Evolutionary conservation across 2,888 invertebrate species (phyloP).

Genomic region (Amphiduros pacificus): DNA sequence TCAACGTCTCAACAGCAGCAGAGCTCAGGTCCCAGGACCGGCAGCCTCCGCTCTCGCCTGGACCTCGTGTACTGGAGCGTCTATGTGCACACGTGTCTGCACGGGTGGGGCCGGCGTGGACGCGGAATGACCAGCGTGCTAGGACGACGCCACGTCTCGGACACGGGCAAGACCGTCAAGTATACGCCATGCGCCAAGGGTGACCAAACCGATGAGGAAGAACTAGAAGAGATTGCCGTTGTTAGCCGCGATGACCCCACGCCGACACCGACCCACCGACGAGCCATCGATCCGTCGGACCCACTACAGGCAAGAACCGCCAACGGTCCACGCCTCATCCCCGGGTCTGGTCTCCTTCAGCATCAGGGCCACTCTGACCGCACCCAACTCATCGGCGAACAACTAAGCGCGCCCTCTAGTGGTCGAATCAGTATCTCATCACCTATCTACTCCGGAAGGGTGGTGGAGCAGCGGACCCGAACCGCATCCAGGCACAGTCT

Average conservation of each 20-base stretch:
- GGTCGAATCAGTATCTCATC: slow-evolving; percentile 64
- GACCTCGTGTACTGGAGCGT: slow-evolving; percentile 2
- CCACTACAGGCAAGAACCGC: slow-evolving; percentile 52
- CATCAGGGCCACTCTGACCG: slow-evolving; percentile 61
- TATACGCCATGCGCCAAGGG: slow-evolving; percentile 57
- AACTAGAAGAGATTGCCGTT: slow-evolving; percentile 67
- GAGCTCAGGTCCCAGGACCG: too few species aligned
- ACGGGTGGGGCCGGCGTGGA: not conserved
- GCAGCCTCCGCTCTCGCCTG: not conserved
- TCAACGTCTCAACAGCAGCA: not conserved
- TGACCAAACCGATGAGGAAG: slow-evolving; percentile 58
- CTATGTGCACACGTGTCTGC: slow-evolving; percentile 2
- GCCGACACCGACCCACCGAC: not conserved
- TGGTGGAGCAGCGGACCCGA: slow-evolving; percentile 57
- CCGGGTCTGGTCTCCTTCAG: slow-evolving; percentile 58
- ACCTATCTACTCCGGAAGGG: slow-evolving; percentile 56
- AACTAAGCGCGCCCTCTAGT: slow-evolving; percentile 64
- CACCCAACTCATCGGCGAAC: slow-evolving; percentile 60
- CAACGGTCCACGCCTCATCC: slow-evolving; percentile 68
- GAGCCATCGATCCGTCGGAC: not conserved
- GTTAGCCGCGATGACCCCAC: slow-evolving; percentile 61
- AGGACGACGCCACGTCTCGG: slow-evolving; percentile 10
- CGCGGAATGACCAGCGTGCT: slow-evolving; percentile 16
- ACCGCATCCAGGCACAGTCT: slow-evolving; percentile 69
- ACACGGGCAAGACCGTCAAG: slow-evolving; percentile 38